Conservation (phyloP, 2,797 vertebrate species). For the Onychomys leucogaster region DNA sequence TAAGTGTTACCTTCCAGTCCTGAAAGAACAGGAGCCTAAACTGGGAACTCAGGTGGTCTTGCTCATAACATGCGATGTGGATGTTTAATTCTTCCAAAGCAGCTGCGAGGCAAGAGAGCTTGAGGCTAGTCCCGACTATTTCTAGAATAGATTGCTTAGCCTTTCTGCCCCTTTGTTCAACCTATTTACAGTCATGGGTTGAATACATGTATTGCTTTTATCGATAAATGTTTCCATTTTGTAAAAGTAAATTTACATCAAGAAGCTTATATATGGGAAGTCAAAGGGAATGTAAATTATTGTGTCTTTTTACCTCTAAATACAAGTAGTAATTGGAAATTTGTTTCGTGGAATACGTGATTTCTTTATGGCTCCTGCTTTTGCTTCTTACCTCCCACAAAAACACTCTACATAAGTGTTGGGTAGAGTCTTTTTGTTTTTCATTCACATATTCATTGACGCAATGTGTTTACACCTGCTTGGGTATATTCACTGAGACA, state of each 20-base stretch:
- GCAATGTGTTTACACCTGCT: not conserved
- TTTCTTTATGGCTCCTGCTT: not conserved
- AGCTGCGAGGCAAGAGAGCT: not conserved
- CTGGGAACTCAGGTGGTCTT: not conserved
- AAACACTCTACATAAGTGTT: not conserved
- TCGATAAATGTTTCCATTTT: slow-evolving; percentile 9
- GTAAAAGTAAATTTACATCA: not conserved
- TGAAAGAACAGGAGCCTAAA: not conserved
- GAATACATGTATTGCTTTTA: not conserved
- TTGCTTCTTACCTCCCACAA: not conserved
- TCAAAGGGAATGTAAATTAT: slow-evolving; percentile 18
- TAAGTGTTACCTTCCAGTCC: not conserved
- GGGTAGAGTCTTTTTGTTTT: not conserved
- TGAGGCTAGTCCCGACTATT: not conserved
- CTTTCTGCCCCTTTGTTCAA: not conserved
- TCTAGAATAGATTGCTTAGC: not conserved
- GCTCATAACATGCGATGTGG: not conserved
- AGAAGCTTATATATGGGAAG: not conserved
- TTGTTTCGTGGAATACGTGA: not conserved
- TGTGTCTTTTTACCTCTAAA: slow-evolving; percentile 11
- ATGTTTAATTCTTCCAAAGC: not conserved
- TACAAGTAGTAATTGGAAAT: slow-evolving; percentile 22
- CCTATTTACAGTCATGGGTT: not conserved
- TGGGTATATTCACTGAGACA: not conserved
- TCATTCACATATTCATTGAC: not conserved